phyloP scores from a whole-genome alignment of 2,113 vertebrate genomes.

The Spheniscus mendiculus region DNA sequence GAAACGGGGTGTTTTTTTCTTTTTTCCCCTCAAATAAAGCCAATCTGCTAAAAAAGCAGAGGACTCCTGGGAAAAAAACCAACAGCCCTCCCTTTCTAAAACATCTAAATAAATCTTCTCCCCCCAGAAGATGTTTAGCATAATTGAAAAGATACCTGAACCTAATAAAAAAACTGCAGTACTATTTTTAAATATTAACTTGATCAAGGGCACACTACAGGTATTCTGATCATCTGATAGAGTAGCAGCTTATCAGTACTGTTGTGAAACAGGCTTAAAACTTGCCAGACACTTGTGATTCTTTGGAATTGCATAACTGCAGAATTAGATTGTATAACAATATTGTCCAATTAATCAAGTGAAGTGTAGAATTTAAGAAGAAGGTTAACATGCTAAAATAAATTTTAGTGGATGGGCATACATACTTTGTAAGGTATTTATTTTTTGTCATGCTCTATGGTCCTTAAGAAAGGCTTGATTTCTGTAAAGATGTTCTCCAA shows the following conservation, averaged over 20 bases:
- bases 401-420: not conserved
- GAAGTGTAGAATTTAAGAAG: not conserved
- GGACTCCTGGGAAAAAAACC: not conserved
- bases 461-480: not conserved
- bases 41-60: not conserved
- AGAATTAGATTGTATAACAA: not conserved
- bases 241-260: not conserved
- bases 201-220: constrained; percentile 6
- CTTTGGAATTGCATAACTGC: not conserved
- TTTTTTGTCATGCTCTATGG: not conserved
- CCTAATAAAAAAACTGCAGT: not conserved
- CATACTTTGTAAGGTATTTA: not conserved
- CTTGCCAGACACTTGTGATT: not conserved
- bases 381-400: not conserved
- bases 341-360: not conserved
- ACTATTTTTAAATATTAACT: constrained; percentile 50
- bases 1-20: not conserved
- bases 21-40: not conserved
- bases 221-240: constrained; percentile 24
- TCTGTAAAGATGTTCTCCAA: not conserved
- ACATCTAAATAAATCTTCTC: not conserved
- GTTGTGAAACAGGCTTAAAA: not conserved
- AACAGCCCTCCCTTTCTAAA: not conserved
- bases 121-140: not conserved
- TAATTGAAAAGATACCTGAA: not conserved